These are phyloP conservation scores for Choreutis nemorana DNA, from an alignment of 2,888 invertebrate genomes.

Conservation along the genomic window DNA sequence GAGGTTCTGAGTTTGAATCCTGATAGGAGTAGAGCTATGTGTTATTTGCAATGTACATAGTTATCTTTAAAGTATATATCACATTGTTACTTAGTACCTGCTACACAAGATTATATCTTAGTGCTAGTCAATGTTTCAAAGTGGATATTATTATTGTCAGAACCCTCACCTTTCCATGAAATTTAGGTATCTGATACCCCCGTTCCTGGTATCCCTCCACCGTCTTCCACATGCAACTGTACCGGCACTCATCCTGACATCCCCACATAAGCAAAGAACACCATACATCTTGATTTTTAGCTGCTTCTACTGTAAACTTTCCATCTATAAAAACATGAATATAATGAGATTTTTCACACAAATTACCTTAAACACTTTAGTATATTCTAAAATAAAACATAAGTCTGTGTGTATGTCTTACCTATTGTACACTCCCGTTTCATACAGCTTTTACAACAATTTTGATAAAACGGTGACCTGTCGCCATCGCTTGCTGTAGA, in stretches of 20 bases:
- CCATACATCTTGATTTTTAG: constrained; percentile 24
- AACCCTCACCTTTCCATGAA: constrained; percentile 85
- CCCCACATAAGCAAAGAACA: constrained; percentile 71
- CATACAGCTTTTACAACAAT: constrained; percentile 57
- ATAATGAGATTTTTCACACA: not conserved
- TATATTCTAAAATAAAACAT: not conserved
- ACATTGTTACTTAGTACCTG: too few relatives aligned
- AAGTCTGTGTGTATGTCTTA: constrained; percentile 19
- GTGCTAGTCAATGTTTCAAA: too few relatives aligned
- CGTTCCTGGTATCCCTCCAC: constrained; percentile 77
- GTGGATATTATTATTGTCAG: too few relatives aligned
- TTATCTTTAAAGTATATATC: too few relatives aligned
- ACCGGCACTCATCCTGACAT: constrained; percentile 88
- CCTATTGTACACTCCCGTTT: constrained; percentile 58
- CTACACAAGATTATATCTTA: too few relatives aligned
- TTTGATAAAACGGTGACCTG: constrained; percentile 60
- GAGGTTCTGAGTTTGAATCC: too few relatives aligned
- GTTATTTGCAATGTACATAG: too few relatives aligned
- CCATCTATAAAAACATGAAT: constrained; percentile 21
- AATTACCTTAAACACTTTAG: not conserved
- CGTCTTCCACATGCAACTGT: constrained; percentile 93
- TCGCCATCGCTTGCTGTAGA: constrained; percentile 52
- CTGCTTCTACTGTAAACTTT: constrained; percentile 18
- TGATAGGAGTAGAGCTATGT: too few relatives aligned
- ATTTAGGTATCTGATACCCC: constrained; percentile 83